Evolutionary conservation across 2,113 vertebrate genomes (phyloP).

Genomic region (Ceyx margarethae): DNA sequence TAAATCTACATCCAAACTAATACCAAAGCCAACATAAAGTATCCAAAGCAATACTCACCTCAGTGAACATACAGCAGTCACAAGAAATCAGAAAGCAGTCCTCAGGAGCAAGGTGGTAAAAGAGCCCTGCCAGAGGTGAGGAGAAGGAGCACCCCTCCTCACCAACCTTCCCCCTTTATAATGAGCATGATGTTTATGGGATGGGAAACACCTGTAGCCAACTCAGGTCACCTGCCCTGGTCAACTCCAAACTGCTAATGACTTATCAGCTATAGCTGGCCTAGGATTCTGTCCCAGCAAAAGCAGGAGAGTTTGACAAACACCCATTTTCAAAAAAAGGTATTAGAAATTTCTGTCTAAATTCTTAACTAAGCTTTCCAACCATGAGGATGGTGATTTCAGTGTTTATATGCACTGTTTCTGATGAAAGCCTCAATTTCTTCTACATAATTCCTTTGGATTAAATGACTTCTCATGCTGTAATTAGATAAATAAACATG

Average conservation of each 20-base stretch:
- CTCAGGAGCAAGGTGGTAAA: not conserved
- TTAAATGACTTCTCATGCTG: not conserved
- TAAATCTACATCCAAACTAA: not conserved
- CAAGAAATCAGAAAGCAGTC: not conserved
- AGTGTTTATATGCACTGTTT: not conserved
- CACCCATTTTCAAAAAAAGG: not conserved
- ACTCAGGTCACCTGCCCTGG: not conserved
- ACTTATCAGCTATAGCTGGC: not conserved
- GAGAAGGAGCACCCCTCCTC: too few relatives aligned
- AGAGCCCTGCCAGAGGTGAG: not conserved
- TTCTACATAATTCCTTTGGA: not conserved
- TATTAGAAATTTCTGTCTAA: not conserved
- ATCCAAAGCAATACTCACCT: not conserved
- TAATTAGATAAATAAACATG: not conserved
- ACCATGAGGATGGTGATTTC: not conserved
- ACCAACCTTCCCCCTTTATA: not conserved
- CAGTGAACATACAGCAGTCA: not conserved
- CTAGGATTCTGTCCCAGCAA: not conserved
- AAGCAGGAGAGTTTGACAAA: not conserved
- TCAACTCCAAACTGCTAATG: not conserved
- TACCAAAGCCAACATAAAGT: not conserved
- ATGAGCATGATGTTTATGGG: not conserved
- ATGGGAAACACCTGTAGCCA: not conserved
- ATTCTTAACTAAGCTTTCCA: not conserved
- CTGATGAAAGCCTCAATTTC: not conserved